Conservation (phyloP, 2,797 vertebrate species). For the Danio albolineatus region DNA sequence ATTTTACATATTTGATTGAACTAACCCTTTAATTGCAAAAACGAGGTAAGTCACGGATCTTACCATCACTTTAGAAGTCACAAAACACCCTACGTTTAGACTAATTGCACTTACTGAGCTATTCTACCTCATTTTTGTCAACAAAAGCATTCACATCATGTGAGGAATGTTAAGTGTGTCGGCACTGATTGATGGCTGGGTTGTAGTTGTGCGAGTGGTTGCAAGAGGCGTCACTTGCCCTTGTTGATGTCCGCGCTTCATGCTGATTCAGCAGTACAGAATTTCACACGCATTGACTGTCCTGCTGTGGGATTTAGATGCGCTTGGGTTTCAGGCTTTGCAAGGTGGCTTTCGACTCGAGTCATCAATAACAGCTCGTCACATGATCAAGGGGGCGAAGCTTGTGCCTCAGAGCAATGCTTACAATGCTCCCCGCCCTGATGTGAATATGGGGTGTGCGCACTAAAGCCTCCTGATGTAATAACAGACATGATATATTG, state of each 20-base stretch:
- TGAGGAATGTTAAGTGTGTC: background rate
- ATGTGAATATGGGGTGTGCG: background rate
- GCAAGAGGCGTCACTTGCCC: background rate
- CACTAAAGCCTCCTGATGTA: background rate
- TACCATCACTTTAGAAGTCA: background rate
- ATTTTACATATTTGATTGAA: too few species aligned
- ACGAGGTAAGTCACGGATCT: background rate
- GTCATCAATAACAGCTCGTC: constrained; percentile 28
- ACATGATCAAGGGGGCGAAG: background rate
- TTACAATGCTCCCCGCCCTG: background rate
- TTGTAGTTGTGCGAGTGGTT: background rate
- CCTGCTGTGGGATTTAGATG: constrained; percentile 40
- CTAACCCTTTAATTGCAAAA: background rate
- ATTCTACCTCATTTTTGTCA: constrained; percentile 6
- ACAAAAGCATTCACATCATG: background rate
- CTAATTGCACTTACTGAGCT: background rate
- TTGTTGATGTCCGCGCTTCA: constrained; percentile 10
- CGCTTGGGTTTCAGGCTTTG: constrained; percentile 21
- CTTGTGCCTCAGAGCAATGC: background rate
- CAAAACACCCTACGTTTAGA: background rate
- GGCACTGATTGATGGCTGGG: constrained; percentile 15
- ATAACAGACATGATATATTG: background rate
- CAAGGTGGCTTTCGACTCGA: constrained; percentile 7
- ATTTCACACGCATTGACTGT: constrained; percentile 29
- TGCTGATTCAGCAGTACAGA: constrained; percentile 23